These are phyloP conservation scores for Tragelaphus oryx DNA, from an alignment of 2,797 vertebrate species.

Conservation along the genomic window DNA sequence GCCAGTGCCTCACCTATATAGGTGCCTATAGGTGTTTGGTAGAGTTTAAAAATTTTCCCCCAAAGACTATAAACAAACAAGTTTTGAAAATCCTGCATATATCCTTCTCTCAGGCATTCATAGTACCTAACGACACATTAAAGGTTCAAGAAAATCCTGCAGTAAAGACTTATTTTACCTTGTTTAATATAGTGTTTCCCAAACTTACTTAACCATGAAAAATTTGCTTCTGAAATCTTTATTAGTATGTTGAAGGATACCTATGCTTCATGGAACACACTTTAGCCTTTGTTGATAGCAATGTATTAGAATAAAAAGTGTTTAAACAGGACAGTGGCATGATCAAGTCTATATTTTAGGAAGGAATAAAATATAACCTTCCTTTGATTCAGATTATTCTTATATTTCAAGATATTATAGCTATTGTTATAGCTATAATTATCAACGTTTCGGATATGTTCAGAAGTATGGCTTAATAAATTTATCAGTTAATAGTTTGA, in stretches of 20 bases:
- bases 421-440: not conserved
- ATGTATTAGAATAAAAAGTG: not conserved
- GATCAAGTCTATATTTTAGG: not conserved
- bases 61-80: not conserved
- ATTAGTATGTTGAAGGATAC: not conserved
- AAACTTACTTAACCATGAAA: not conserved
- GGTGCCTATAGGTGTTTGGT: not conserved
- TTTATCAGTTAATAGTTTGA: not conserved
- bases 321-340: not conserved
- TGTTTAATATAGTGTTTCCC: not conserved
- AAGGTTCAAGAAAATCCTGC: not conserved
- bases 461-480: not conserved
- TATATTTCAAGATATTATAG: slow-evolving; percentile 12
- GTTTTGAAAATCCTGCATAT: not conserved
- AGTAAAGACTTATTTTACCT: not conserved
- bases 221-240: not conserved
- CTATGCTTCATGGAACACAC: not conserved
- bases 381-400: not conserved
- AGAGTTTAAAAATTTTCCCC: not conserved
- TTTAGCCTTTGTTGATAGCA: not conserved
- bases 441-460: not conserved
- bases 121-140: not conserved
- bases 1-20: not conserved
- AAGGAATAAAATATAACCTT: not conserved
- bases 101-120: not conserved